phyloP scores from a whole-genome alignment of 2,888 invertebrate genomes.

The Thecophora atra region DNA sequence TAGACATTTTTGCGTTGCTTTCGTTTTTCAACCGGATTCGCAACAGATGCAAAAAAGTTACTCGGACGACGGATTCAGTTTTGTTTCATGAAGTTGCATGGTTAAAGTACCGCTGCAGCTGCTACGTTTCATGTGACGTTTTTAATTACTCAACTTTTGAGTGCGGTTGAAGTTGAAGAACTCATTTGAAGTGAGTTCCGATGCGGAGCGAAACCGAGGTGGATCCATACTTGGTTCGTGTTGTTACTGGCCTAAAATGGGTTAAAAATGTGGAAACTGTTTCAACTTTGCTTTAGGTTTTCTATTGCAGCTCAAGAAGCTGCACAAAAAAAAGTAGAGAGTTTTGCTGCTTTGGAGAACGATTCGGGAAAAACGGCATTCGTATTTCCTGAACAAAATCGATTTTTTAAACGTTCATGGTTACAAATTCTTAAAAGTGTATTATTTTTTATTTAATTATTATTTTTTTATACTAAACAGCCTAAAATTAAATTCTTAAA shows the following conservation, averaged over 20 bases:
- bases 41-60: background rate
- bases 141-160: constrained; percentile 52
- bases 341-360: no score
- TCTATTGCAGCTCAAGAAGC: no score
- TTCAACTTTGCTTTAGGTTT: background rate
- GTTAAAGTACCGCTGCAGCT: constrained; percentile 28
- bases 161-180: constrained; percentile 41
- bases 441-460: no score
- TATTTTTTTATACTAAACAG: no score
- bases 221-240: background rate
- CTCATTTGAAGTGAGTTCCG: no score
- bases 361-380: no score
- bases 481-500: no score
- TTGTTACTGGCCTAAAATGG: background rate
- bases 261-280: background rate
- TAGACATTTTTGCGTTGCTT: constrained; percentile 8
- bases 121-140: constrained; percentile 37
- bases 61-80: constrained; percentile 22
- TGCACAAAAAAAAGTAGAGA: no score
- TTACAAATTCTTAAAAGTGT: no score
- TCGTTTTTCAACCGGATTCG: background rate
- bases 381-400: no score
- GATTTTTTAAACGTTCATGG: background rate
- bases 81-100: constrained; percentile 37
- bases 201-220: no score